phyloP scores from a whole-genome alignment of 2,113 vertebrate species.

The Irena cyanogastra region DNA sequence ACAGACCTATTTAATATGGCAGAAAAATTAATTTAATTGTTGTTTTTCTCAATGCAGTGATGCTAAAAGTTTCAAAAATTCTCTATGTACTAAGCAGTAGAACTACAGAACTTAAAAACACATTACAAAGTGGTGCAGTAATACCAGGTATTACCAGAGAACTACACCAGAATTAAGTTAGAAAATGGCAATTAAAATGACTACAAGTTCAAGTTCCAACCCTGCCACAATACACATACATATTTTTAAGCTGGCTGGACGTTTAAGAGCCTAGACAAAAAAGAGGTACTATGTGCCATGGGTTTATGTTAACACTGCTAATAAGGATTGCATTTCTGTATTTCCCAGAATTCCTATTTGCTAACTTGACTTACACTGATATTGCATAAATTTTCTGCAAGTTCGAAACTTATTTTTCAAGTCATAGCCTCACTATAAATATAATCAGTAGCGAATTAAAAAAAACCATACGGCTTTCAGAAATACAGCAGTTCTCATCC shows the following conservation, averaged over 20 bases:
- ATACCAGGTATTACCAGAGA: background rate
- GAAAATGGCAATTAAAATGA: background rate
- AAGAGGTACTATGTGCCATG: background rate
- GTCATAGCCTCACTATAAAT: background rate
- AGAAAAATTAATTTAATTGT: background rate
- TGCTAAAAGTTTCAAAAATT: background rate
- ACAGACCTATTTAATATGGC: background rate
- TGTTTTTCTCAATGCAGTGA: background rate
- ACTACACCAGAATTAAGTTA: background rate
- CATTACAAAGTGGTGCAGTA: background rate
- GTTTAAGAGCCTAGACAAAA: background rate
- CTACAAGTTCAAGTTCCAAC: background rate
- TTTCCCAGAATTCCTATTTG: background rate
- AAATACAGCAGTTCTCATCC: background rate
- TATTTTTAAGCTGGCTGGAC: background rate
- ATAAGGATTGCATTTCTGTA: background rate
- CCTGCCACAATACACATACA: background rate
- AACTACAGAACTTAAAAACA: background rate
- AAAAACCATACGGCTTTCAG: background rate
- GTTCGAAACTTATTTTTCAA: background rate
- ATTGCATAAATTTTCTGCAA: background rate
- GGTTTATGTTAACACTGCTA: background rate
- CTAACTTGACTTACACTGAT: background rate
- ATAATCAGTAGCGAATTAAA: background rate
- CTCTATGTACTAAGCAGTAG: background rate